These are phyloP conservation scores for Tinea trinotella DNA, from an alignment of 2,888 invertebrate genomes.

Conservation along the genomic window DNA sequence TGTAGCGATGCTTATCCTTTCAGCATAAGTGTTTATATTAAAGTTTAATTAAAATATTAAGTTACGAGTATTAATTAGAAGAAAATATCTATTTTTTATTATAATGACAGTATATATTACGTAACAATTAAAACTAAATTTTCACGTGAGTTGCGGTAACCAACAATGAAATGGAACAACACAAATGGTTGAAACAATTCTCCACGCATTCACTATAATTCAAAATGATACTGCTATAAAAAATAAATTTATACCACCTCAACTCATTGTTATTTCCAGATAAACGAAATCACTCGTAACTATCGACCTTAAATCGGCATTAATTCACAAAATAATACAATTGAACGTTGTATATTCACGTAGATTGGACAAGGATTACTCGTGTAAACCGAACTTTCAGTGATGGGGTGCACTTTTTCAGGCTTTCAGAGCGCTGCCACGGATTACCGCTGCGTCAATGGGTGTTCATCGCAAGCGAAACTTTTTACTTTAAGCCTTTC, in stretches of 20 bases:
- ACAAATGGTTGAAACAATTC: too few species aligned
- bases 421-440: constrained; percentile 34
- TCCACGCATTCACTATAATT: neutral
- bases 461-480: constrained; percentile 22
- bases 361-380: constrained; percentile 29
- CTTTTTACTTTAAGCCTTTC: constrained; percentile 15
- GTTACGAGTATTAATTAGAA: too few species aligned
- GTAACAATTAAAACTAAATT: too few species aligned
- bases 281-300: neutral
- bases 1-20: too few species aligned
- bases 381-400: constrained; percentile 48
- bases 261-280: constrained; percentile 1
- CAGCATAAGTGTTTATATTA: too few species aligned
- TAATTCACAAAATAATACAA: constrained; percentile 10
- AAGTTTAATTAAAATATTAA: too few species aligned
- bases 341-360: constrained; percentile 2
- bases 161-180: too few species aligned
- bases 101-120: too few species aligned
- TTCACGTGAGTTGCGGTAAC: too few species aligned
- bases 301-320: constrained; percentile 5
- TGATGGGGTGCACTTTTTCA: constrained; percentile 37
- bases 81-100: too few species aligned
- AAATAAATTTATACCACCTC: neutral
- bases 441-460: constrained; percentile 44
- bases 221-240: constrained; percentile 22